Percentiles rank a stretch among this genome's conserved stretches.
Evolutionary conservation across 2,888 invertebrate species (phyloP).

Genomic region (Pandemis heparana): DNA sequence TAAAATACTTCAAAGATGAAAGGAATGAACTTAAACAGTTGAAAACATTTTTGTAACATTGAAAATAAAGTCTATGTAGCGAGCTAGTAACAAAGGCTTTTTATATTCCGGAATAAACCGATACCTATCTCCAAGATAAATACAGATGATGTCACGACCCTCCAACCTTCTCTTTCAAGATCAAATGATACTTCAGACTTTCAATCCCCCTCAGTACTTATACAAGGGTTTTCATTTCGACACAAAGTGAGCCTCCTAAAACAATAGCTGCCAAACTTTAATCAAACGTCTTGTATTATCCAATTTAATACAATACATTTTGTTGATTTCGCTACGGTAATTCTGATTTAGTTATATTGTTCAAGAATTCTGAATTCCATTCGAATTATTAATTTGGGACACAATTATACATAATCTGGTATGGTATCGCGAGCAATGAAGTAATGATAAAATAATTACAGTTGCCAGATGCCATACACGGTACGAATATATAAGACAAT

Average conservation of each 20-base stretch:
- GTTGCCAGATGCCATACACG: too few species aligned
- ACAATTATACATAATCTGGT: too few species aligned
- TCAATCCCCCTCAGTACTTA: neutral
- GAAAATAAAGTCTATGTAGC: neutral
- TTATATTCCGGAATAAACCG: neutral
- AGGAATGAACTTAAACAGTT: neutral
- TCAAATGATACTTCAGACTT: conserved; percentile 12
- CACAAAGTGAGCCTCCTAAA: neutral
- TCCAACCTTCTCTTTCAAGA: conserved; percentile 13
- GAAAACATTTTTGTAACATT: neutral
- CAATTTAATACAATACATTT: too few species aligned
- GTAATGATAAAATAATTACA: too few species aligned
- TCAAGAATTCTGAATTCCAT: too few species aligned
- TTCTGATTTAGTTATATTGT: too few species aligned
- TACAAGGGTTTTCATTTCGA: neutral
- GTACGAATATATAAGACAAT: too few species aligned
- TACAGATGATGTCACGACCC: neutral
- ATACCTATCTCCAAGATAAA: neutral
- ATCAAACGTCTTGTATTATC: too few species aligned
- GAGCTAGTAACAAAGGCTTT: neutral
- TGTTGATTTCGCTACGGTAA: too few species aligned
- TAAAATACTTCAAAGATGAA: neutral
- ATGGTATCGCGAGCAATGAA: too few species aligned
- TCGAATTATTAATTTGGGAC: too few species aligned
- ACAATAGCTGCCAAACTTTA: neutral